Evolutionary conservation across 2,797 vertebrate genomes (phyloP).

Genomic region (Squalus acanthias): DNA sequence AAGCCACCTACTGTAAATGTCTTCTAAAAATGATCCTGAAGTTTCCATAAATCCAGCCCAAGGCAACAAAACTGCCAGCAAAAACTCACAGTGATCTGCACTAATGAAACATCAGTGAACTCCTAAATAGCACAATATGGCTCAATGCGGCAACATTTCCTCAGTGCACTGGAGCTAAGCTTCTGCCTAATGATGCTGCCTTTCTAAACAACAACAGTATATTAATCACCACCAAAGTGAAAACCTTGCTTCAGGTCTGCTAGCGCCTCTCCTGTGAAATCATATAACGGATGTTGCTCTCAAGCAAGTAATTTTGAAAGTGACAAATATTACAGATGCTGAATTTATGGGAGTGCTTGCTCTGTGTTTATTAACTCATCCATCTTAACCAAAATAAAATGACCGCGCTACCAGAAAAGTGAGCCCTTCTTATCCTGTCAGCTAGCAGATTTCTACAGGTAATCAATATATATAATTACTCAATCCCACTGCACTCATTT

Average conservation of each 20-base stretch:
- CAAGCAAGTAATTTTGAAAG: conserved; percentile 55
- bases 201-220: conserved; percentile 49
- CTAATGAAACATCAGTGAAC: conserved; percentile 37
- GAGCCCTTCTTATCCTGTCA: conserved; percentile 55
- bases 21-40: conserved; percentile 36
- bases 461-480: conserved; percentile 62
- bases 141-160: conserved; percentile 37
- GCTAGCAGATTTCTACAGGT: conserved; percentile 51
- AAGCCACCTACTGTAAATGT: conserved; percentile 33
- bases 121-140: conserved; percentile 37
- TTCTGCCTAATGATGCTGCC: conserved; percentile 46
- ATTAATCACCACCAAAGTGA: conserved; percentile 51
- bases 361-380: conserved; percentile 66
- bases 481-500: conserved; percentile 50
- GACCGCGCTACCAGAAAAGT: conserved; percentile 47
- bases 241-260: conserved; percentile 46
- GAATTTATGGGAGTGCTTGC: conserved; percentile 61
- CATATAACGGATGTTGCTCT: conserved; percentile 58
- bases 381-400: conserved; percentile 62
- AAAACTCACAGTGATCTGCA: conserved; percentile 34
- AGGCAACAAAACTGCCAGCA: conserved; percentile 25
- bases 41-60: conserved; percentile 37
- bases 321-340: conserved; percentile 65
- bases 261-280: conserved; percentile 50
- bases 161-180: conserved; percentile 35